These are phyloP conservation scores for Apis dorsata DNA, from an alignment of 1,140 invertebrate genomes.

Conservation along the genomic window DNA sequence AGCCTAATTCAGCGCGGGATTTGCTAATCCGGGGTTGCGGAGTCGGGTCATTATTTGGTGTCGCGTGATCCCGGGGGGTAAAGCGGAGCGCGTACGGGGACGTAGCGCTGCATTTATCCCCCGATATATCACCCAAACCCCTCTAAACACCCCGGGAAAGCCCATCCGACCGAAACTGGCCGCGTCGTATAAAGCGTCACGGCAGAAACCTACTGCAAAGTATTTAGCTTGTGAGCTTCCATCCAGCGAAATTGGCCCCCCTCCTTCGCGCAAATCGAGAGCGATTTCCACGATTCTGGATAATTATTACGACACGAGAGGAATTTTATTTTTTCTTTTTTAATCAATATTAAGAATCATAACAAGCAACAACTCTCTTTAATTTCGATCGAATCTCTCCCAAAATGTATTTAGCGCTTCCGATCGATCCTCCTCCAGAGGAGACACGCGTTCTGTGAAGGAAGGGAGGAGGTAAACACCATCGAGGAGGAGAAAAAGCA, in stretches of 20 bases:
- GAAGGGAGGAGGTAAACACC: conserved; percentile 7
- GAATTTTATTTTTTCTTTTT: no score
- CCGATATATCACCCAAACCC: conserved; percentile 66
- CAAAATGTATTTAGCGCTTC: no score
- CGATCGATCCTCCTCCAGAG: not conserved
- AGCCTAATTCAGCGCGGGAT: conserved; percentile 66
- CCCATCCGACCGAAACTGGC: conserved; percentile 54
- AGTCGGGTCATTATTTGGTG: conserved; percentile 70
- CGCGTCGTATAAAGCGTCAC: conserved; percentile 41
- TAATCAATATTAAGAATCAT: no score
- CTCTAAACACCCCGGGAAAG: conserved; percentile 58
- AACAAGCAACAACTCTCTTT: no score
- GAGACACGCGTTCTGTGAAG: not conserved
- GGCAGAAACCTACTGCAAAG: not conserved
- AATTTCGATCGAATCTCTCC: no score
- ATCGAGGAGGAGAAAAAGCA: not conserved
- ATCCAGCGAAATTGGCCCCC: not conserved
- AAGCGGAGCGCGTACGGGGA: conserved; percentile 43
- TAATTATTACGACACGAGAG: not conserved
- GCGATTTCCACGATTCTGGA: conserved; percentile 1
- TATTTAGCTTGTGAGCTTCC: conserved; percentile 47
- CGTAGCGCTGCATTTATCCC: conserved; percentile 60
- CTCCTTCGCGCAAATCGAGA: conserved; percentile 3
- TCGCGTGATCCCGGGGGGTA: conserved; percentile 60
- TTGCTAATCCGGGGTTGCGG: conserved; percentile 68